These are phyloP conservation scores for Pollimyrus isidori DNA, from an alignment of 2,113 vertebrate species.

Conservation along the genomic window DNA sequence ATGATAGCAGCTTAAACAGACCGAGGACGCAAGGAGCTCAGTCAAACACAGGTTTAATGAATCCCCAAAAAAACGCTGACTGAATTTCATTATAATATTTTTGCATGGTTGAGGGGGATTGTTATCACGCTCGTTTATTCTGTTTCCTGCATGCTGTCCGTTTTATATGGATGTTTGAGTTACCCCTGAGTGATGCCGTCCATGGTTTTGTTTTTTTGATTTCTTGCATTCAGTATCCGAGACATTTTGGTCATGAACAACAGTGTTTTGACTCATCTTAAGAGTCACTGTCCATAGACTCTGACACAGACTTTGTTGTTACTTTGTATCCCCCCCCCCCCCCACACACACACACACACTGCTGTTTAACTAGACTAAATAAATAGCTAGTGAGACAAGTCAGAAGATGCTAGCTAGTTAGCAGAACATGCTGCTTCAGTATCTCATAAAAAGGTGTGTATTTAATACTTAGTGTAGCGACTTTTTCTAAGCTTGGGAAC, in stretches of 20 bases:
- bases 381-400: background rate
- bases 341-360: no score
- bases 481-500: background rate
- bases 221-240: background rate
- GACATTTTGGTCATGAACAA: background rate
- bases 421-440: background rate
- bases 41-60: conserved; percentile 14
- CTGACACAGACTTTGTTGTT: background rate
- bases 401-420: background rate
- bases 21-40: conserved; percentile 5
- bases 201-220: background rate
- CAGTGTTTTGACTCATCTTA: background rate
- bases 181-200: background rate
- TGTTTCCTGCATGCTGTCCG: background rate
- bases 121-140: background rate
- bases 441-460: background rate
- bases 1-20: background rate
- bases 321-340: no score
- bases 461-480: background rate
- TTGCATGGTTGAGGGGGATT: background rate
- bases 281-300: background rate
- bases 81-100: conserved; percentile 11
- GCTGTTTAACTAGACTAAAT: background rate
- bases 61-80: conserved; percentile 4
- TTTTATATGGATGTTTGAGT: background rate